Percentiles rank a stretch among this genome's conserved stretches.
Evolutionary conservation across 2,113 vertebrate genomes (phyloP).

Genomic region (Sander vitreus): DNA sequence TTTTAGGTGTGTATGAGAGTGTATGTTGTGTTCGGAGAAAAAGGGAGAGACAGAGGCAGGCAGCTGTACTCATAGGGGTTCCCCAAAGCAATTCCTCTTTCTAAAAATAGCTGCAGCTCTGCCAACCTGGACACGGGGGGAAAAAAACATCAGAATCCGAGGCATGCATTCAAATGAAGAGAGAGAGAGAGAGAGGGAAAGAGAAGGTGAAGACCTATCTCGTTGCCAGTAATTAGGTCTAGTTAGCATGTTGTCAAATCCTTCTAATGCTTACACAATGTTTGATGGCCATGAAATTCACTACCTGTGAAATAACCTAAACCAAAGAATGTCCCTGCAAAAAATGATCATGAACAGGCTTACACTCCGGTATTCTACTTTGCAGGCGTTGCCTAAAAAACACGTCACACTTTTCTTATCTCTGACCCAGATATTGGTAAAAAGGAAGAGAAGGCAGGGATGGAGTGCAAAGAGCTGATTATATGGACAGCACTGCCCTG

Average conservation of each 20-base stretch:
- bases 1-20: conserved; percentile 5
- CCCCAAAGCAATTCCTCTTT: conserved; percentile 62
- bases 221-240: background rate
- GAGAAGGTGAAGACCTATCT: background rate
- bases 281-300: background rate
- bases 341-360: background rate
- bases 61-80: conserved; percentile 61
- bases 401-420: conserved; percentile 21
- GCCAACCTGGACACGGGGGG: conserved; percentile 39
- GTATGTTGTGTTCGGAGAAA: background rate
- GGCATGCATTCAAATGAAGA: conserved; percentile 29
- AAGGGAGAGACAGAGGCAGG: conserved; percentile 20
- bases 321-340: background rate
- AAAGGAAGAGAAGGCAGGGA: background rate
- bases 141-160: conserved; percentile 16
- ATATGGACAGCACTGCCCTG: conserved; percentile 2
- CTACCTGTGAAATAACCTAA: background rate
- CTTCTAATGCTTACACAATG: background rate
- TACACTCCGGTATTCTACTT: background rate
- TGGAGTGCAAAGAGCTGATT: conserved; percentile 11
- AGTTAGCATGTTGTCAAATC: background rate
- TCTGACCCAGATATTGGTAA: conserved; percentile 37
- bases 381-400: background rate
- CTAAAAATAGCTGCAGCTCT: conserved; percentile 69
- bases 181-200: background rate